A percentile compares a stretch with the other conserved stretches of the same genome.
These are phyloP conservation scores for Clarias gariepinus DNA, from an alignment of 2,113 vertebrate genomes.

Conservation along the genomic window DNA sequence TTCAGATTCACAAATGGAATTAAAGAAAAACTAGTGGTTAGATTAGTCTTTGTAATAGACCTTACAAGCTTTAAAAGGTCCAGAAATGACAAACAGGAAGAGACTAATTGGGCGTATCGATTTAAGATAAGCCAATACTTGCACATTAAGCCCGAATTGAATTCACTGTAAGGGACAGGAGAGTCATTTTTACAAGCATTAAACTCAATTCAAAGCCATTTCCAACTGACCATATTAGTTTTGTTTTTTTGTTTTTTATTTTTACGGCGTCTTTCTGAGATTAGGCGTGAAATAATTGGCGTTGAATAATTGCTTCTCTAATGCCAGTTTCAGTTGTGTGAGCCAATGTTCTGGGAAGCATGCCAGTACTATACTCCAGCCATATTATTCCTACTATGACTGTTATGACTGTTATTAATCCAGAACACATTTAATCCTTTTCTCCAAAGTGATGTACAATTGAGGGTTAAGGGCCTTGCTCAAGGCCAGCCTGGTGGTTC, in stretches of 20 bases:
- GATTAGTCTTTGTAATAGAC: slow-evolving; percentile 1
- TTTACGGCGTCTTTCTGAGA: slow-evolving; percentile 22
- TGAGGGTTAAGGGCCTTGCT: neutral
- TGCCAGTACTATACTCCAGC: slow-evolving; percentile 7
- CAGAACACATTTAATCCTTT: neutral
- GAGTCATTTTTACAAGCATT: slow-evolving; percentile 61
- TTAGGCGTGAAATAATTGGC: too few relatives aligned
- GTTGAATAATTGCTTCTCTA: slow-evolving; percentile 5
- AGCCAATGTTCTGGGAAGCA: neutral
- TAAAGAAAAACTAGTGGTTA: slow-evolving; percentile 26
- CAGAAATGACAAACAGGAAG: slow-evolving; percentile 48
- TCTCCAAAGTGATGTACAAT: neutral
- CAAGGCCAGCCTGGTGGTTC: neutral
- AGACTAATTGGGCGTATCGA: slow-evolving; percentile 65
- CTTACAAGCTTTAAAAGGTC: neutral
- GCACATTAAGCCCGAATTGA: slow-evolving; percentile 55
- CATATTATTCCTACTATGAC: neutral
- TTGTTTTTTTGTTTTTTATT: slow-evolving; percentile 37
- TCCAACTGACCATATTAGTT: slow-evolving; percentile 41
- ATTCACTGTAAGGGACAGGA: slow-evolving; percentile 42
- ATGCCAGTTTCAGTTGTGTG: neutral
- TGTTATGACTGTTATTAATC: slow-evolving; percentile 1
- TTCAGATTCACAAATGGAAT: slow-evolving; percentile 16
- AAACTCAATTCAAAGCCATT: slow-evolving; percentile 42
- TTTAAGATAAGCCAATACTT: slow-evolving; percentile 50